Base-by-base conservation (phyloP, 2,113 vertebrate species). In the Archilochus colubris region DNA sequence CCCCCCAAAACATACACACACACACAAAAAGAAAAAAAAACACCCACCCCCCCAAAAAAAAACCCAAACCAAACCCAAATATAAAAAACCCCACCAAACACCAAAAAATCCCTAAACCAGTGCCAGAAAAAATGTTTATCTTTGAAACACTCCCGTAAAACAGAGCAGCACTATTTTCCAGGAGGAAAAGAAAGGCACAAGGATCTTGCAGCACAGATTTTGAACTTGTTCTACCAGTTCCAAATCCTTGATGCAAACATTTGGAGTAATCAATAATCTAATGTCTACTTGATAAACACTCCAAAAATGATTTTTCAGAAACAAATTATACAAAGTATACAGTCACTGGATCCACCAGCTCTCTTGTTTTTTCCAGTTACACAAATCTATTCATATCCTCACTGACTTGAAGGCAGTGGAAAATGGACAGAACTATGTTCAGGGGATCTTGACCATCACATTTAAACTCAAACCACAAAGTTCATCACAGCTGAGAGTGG, bases 231-330 rank as follows among this genome's bases (percentile, higher is more conserved):
- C 30, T 10, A 28, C 33, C 55, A n/a, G 61, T 53, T 76, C 68
- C 69, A 76, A 82, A 82, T 30, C 23, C 18, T 50, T 0, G 0
- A 21, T 48, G 15, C 8, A 70, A 84, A 31, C 1, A 0, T 63
- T 50, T 78, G n/a, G 21, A 79, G 3, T 50, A 82, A 82, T 33
- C 20, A 87, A 46, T 43, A 70, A 19, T 22, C 7, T 1, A 7
- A 28, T 15, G 5, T n/a, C 58, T 82, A 13, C 87, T 72, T 93
- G 30, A 85, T 20, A 64, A 67, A 21, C 5, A 18, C 5, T 46
- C 8, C 43, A 91, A 64, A 72, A 78, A 59, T 64, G 55, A 43
- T 48, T 92, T 91, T 86, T 72, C 31, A 68, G 24, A 76, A 79
- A 38, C 14, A 54, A 27, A 54, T 46, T 50, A 63, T 11, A 20